These are phyloP conservation scores for Crambe crambe DNA, from an alignment of 37 sponge, comb jelly and placozoan genomes.

Conservation along the genomic window DNA sequence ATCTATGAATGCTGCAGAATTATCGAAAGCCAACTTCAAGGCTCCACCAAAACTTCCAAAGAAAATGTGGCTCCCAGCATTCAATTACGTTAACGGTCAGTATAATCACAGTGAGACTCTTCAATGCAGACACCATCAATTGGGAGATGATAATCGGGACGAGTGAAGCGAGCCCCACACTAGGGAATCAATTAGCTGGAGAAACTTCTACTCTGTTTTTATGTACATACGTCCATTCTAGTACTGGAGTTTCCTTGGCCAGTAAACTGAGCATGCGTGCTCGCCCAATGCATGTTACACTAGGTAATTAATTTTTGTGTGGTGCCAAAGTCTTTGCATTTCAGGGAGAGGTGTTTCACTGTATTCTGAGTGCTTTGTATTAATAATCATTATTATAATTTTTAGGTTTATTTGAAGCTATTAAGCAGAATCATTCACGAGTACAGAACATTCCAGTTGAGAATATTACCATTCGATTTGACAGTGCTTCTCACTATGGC, in stretches of 20 bases:
- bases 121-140: too few relatives aligned
- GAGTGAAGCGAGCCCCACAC: too few relatives aligned
- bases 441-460: not conserved
- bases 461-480: not conserved
- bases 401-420: not conserved
- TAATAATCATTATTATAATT: not conserved
- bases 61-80: conserved; percentile 18
- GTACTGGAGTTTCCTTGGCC: too few relatives aligned
- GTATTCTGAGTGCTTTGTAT: too few relatives aligned
- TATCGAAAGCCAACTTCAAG: not conserved
- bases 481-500: not conserved
- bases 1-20: conserved; percentile 4
- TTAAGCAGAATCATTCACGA: not conserved
- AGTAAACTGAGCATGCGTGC: not conserved
- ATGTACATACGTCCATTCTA: too few relatives aligned
- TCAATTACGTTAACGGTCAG: conserved; percentile 15
- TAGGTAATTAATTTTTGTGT: not conserved
- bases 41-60: conserved; percentile 6
- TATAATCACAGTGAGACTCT: too few relatives aligned
- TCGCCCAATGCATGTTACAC: not conserved
- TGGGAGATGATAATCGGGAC: too few relatives aligned
- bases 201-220: too few relatives aligned
- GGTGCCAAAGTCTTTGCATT: too few relatives aligned
- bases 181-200: too few relatives aligned
- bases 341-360: too few relatives aligned